Conservation (phyloP, 2,113 vertebrate species). For the Periophthalmus modestus region DNA sequence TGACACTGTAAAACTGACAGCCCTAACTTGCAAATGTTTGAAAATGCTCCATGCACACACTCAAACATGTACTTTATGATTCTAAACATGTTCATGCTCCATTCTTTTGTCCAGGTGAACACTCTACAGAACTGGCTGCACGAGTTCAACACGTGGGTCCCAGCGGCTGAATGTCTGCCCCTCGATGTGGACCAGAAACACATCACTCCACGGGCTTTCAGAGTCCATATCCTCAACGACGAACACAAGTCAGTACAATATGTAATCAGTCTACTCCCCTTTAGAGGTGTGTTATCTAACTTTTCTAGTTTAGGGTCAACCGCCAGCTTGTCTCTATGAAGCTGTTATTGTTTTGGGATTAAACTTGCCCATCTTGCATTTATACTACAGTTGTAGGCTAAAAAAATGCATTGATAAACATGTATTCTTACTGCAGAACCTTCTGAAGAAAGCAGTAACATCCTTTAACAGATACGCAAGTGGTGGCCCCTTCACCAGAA, state of each 20-base stretch:
- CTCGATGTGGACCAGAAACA: slow-evolving; percentile 80
- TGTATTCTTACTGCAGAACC: no score
- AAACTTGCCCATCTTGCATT: no score
- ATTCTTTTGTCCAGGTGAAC: slow-evolving; percentile 82
- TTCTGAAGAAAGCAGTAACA: no score
- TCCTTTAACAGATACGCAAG: no score
- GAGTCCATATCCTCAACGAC: slow-evolving; percentile 95
- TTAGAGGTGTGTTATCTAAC: no score
- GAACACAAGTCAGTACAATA: slow-evolving; percentile 89
- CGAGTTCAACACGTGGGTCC: slow-evolving; percentile 96
- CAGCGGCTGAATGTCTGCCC: slow-evolving; percentile 83
- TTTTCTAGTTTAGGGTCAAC: no score
- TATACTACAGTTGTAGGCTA: no score
- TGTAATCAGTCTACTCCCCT: background rate
- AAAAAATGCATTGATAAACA: no score
- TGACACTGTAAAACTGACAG: no score
- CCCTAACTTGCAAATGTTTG: background rate
- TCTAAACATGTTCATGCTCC: background rate
- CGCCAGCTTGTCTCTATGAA: no score
- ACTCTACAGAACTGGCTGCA: slow-evolving; percentile 96
- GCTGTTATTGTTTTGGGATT: no score
- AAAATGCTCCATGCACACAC: background rate
- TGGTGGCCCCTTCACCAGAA: no score
- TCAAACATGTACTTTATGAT: background rate
- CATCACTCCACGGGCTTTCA: slow-evolving; percentile 87